Base-by-base conservation (phyloP, 2,888 invertebrate genomes). In the Sicus ferrugineus region DNA sequence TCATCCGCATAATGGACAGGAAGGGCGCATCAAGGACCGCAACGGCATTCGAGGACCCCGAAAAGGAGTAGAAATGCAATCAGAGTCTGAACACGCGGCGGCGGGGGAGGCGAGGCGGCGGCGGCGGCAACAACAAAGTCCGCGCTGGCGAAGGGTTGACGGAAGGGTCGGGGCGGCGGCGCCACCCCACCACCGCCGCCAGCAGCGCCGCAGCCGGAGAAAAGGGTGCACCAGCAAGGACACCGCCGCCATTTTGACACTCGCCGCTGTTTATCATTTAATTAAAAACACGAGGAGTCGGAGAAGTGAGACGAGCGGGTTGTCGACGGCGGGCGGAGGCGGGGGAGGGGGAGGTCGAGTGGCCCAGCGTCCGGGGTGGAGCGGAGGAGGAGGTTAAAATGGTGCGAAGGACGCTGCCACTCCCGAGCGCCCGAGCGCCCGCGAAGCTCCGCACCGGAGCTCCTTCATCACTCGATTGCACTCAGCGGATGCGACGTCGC, bases 191-290 rank as follows among this genome's bases (percentile, higher is more conserved):
- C 28, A 54, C 54, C 23, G 54, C 52, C 34, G 31, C 30, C 19
- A n/a, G n/a, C n/a, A n/a, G n/a, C 7, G 38, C 11, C 38, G 38
- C 14, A 42, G 30, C 52, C 28, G 30, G 46, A 54, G 21, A 66
- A 66, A 61, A 56, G 63, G 63, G 50, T 48, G 63, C 48, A 42
- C 42, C 46, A 58, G 42, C 59, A 73, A 69, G 77, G 77, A 75
- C 77, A 78, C n/a, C n/a, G 79, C 79, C 79, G 52, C 61, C 67
- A 68, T 68, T 61, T 68, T 68, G 48, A n/a, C 61, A 58, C n/a
- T 46, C 23, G 48, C 21, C 26, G 69, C 65, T 69, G 64, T 69
- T 69, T 69, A 69, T 69, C 69, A 69, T 69, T 69, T 69, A 69
- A 69, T 69, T 69, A 69, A 69, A 66, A 69, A 64, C n/a, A 38